Base-by-base conservation (phyloP, 2,113 vertebrate species). In the Saimiri boliviensis region DNA sequence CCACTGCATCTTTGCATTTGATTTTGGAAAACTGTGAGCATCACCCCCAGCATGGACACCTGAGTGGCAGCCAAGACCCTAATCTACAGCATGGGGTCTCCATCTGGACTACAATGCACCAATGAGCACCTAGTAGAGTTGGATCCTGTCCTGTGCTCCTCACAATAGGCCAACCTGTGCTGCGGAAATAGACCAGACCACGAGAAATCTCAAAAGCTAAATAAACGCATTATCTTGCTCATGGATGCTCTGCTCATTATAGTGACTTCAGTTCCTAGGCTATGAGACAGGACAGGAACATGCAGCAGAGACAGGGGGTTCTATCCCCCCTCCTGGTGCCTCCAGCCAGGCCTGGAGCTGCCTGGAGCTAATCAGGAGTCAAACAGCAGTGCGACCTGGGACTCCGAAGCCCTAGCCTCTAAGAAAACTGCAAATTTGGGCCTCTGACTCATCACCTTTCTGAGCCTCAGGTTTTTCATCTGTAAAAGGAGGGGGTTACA, bases 21-120 rank as follows among this genome's bases (percentile, higher is more conserved):
- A 42, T 63, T 85, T 93, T 91, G 76, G 89, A 52, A 91, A 76
- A n/a, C 0, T 21, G 32, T 73, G 60, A 60, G 25, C 79, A 1
- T 45, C 37, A 6, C 6, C 4, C 27, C 79, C 8, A 1, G n/a
- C 42, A 11, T 8, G 11, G n/a, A 21, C 4, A 30, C 52, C 76
- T 40, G 25, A 8, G 30, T 21, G 82, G 37, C 25, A 2, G 14
- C 40, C 30, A 5, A 49, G 32, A 6, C 32, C 73, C 35, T 54
- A 3, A 5, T 2, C 14, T 2, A 14, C 1, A 54, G 66, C 47
- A 2, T 4, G 1, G 30, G 13, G 45, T 20, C 20, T 32, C 58
- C 27, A 2, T 8, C 35, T 7, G 6, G 17, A 17, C 0, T 0
- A 12, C 2, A 13, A 19, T 0, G 1, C 19, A 17, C 0, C 16